These are phyloP conservation scores for Aviceda subcristata DNA, from an alignment of 2,113 vertebrate species.

Conservation along the genomic window DNA sequence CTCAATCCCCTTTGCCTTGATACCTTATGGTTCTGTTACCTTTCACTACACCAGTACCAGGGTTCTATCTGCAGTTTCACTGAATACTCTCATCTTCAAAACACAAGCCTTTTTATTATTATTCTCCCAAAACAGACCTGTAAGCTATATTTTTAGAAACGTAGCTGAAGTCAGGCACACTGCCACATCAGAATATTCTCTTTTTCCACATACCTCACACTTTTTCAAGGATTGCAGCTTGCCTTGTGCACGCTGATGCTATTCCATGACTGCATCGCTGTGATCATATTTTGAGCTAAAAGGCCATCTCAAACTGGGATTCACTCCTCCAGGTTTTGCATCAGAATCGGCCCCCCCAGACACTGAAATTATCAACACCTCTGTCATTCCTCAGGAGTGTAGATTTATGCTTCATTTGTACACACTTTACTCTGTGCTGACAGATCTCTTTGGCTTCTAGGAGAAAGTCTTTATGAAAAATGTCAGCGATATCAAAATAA, in stretches of 20 bases:
- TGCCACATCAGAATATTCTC: background rate
- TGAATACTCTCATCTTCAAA: background rate
- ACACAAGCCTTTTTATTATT: background rate
- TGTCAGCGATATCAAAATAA: constrained; percentile 57
- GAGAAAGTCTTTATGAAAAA: constrained; percentile 37
- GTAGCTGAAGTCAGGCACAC: background rate
- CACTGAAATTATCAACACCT: background rate
- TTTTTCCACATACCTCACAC: background rate
- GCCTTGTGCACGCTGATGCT: background rate
- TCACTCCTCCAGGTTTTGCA: constrained; percentile 15
- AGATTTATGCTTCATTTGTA: constrained; percentile 8
- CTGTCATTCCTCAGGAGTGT: background rate
- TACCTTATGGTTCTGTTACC: background rate
- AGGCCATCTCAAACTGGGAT: background rate
- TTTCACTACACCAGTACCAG: background rate
- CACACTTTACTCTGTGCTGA: constrained; percentile 19
- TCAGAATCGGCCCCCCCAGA: background rate
- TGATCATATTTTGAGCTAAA: background rate
- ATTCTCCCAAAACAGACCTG: background rate
- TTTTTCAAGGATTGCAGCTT: background rate
- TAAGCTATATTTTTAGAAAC: background rate
- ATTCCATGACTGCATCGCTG: background rate
- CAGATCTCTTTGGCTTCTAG: constrained; percentile 1
- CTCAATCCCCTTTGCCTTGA: background rate
- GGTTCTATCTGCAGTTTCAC: background rate